phyloP scores from a whole-genome alignment of 2,797 vertebrate genomes.

The Vireo griseus region DNA sequence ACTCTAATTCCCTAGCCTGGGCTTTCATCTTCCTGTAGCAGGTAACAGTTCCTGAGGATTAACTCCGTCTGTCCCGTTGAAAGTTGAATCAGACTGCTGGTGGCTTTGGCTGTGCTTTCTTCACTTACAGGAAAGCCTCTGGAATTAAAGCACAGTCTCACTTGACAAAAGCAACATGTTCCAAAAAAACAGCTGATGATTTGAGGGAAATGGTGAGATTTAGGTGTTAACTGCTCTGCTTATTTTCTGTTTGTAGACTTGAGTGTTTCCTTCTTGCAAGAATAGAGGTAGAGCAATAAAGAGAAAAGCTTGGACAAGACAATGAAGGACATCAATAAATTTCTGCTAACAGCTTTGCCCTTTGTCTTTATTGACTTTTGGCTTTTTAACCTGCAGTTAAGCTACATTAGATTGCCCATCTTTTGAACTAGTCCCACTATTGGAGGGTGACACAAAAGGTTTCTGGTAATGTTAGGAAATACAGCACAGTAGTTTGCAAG shows the following conservation, averaged over 20 bases:
- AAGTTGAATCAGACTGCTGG: slow-evolving; percentile 35
- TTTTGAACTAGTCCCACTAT: background rate
- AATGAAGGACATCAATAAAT: background rate
- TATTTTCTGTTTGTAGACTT: background rate
- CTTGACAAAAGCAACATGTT: background rate
- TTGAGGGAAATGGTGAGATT: background rate
- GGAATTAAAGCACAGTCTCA: slow-evolving; percentile 3
- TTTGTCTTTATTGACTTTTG: slow-evolving; percentile 21
- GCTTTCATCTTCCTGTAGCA: slow-evolving; percentile 57
- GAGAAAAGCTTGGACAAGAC: background rate
- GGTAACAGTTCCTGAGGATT: slow-evolving; percentile 40
- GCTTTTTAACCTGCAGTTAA: slow-evolving; percentile 20
- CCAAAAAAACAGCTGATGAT: background rate
- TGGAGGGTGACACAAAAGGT: background rate
- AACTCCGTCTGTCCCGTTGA: slow-evolving; percentile 27
- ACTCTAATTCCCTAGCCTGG: background rate
- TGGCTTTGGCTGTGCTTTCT: background rate
- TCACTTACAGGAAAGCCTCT: background rate
- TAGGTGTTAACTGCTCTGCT: background rate
- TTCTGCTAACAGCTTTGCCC: background rate
- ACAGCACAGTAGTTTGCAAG: background rate
- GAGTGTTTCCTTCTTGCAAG: background rate
- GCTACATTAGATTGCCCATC: background rate
- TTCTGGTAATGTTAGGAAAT: background rate
- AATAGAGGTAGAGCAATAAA: background rate